Evolutionary conservation across 2,113 vertebrate genomes (phyloP), one percentile per base, ranked within the genome.

Genomic region (Stomatorhinus ivindoensis): DNA sequence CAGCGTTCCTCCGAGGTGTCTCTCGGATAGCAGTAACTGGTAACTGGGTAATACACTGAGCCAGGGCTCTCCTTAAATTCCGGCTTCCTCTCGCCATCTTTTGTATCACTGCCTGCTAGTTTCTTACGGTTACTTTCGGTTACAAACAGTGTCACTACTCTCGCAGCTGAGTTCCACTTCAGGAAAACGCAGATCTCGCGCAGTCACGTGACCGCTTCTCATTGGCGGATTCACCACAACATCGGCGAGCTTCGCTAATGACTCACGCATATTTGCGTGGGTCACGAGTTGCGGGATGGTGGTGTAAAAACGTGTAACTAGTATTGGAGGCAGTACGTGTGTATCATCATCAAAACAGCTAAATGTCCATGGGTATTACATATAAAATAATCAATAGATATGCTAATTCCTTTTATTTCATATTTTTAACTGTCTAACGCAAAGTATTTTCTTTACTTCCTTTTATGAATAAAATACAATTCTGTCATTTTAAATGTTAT

Each of bases 31-130:
- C 85, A 3, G 92, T 82, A 15, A 89, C 91, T 5, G 94, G 94
- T 27, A 95, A 86, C 80, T 93, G 92, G 85, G 91, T 95, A 8
- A 96, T 80, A 83, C 94, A 95, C 87, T 95, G 93, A 0, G 93
- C 94, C 1, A 95, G 90, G 15, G 89, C 94, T 91, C 69, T 94
- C 13, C 93, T 90, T 61, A 96, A 88, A 82, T 92, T 93, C 55
- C 94, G 90, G 19, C 91, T n/a, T 3, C 95, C 95, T 94, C 94
- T 95, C 92, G 95, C 96, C 96, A 96, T 96, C 91, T 94, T 96
- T 89, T 51, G 82, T 90, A 91, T 48, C 24, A 89, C 24, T 27
- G 51, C 86, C 80, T 90, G 42, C 42, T 88, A 39, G 6, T 27
- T 35, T 53, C 50, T 55, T 55, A 55, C n/a, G n/a, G 19, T 21